These are phyloP conservation scores for Neotoma lepida DNA, from an alignment of 2,113 vertebrate genomes.

Conservation along the genomic window DNA sequence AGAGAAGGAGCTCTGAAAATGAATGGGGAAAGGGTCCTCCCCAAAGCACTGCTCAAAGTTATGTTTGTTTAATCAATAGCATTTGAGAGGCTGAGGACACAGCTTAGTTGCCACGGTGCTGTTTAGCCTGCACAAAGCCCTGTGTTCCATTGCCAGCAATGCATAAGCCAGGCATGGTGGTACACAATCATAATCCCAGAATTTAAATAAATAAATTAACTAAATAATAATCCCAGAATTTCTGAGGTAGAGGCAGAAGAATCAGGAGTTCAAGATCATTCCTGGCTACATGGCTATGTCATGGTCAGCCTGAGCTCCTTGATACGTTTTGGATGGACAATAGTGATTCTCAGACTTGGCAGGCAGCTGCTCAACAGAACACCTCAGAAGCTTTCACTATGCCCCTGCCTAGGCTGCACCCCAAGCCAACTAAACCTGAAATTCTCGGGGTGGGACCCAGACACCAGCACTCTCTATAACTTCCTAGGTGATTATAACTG, in stretches of 20 bases:
- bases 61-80: conserved; percentile 23
- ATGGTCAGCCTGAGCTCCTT: neutral
- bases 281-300: neutral
- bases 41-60: conserved; percentile 40
- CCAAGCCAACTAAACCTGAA: conserved; percentile 37
- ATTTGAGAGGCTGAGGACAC: neutral
- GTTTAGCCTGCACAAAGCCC: neutral
- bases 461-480: neutral
- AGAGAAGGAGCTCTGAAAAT: conserved; percentile 12
- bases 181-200: neutral
- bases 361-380: neutral
- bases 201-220: neutral
- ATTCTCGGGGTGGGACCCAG: neutral
- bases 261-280: neutral
- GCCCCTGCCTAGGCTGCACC: neutral
- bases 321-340: neutral
- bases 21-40: conserved; percentile 18
- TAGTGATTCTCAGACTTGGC: neutral
- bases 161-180: too few species aligned
- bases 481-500: neutral
- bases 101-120: neutral
- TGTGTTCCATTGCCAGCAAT: neutral
- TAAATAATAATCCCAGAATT: neutral
- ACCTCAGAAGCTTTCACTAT: neutral
- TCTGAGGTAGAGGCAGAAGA: neutral